Evolutionary conservation across 1,140 invertebrate genomes (phyloP), one percentile per base, ranked within the genome.

Genomic region (Rhyacophila brunnea): DNA sequence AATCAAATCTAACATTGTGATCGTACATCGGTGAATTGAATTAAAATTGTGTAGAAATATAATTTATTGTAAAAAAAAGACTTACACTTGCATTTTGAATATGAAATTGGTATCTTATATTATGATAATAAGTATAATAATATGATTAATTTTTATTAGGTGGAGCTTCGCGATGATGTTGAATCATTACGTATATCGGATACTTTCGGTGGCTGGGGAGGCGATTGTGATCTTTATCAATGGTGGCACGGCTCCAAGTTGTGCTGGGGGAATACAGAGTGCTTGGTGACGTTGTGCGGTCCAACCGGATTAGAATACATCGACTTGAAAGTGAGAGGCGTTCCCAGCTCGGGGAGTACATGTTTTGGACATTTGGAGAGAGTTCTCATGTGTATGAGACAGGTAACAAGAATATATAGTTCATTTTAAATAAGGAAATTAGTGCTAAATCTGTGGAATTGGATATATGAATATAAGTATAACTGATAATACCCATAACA

Each of bases 161-260:
- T 87, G n/a, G 81, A 88, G 65, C 70, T 92, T 43, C 74, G 89
- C 51, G 69, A 65, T 44, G 55, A 62, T 28, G 40, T 81, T 48
- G 80, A 78, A 68, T 77, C 79, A 32, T 73, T 78, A 3, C 76
- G 79, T 49, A 70, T 75, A 66, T 84, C 66, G 14, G 62, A 58
- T 15, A 68, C 66, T 48, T 64, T 73, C 80, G 88, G 87, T 66
- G 81, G 46, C 20, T 58, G 63, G 55, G 46, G 79, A 60, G 78
- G 77, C 34, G 80, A 82, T 50, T 81, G 79, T 35, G 89, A 92
- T 72, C 73, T 93, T 9, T 88, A 89, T 64, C 90, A 93, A 69
- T 93, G 90, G 90, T 84, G 83, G 70, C 78, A 85, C 49, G 90
- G 89, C 11, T 88, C 87, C n/a, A 91, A 91, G 72, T 80, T 91